A percentile compares a stretch with the other conserved stretches of the same genome.
Conservation (phyloP, 2,113 vertebrate genomes). For the Porphyrio hochstetteri region DNA sequence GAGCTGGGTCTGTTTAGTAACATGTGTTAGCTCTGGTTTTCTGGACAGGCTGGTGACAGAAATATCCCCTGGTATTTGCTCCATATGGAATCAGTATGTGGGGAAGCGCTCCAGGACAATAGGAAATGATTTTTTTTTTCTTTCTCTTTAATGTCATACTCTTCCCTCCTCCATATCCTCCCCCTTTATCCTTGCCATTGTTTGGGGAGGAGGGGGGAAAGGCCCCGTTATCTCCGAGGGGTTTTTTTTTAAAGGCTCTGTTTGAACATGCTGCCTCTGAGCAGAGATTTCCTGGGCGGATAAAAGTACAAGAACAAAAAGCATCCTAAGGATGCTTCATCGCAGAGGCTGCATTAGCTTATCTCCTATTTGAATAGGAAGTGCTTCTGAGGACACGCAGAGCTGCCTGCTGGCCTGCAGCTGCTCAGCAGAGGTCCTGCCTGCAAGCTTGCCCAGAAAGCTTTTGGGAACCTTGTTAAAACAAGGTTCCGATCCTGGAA, state of each 20-base stretch:
- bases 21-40: background rate
- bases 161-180: constrained; percentile 33
- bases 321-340: constrained; percentile 46
- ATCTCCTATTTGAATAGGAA: constrained; percentile 48
- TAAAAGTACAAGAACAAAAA: constrained; percentile 67
- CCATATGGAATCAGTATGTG: constrained; percentile 49
- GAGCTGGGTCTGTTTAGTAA: background rate
- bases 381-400: constrained; percentile 57
- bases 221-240: constrained; percentile 29
- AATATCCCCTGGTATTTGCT: constrained; percentile 5
- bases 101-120: constrained; percentile 34
- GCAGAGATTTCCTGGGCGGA: constrained; percentile 67
- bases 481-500: background rate
- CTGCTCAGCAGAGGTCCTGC: background rate
- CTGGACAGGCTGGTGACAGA: constrained; percentile 24
- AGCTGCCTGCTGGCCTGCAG: constrained; percentile 49
- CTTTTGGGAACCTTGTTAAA: background rate
- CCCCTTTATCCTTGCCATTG: constrained; percentile 11
- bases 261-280: constrained; percentile 50
- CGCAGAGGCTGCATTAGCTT: constrained; percentile 54
- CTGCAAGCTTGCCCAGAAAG: background rate
- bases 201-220: background rate
- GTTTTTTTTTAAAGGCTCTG: background rate
- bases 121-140: background rate
- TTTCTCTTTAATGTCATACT: constrained; percentile 33